Conservation (phyloP, 2,113 vertebrate species). For the Microcebus ravelobensis region DNA sequence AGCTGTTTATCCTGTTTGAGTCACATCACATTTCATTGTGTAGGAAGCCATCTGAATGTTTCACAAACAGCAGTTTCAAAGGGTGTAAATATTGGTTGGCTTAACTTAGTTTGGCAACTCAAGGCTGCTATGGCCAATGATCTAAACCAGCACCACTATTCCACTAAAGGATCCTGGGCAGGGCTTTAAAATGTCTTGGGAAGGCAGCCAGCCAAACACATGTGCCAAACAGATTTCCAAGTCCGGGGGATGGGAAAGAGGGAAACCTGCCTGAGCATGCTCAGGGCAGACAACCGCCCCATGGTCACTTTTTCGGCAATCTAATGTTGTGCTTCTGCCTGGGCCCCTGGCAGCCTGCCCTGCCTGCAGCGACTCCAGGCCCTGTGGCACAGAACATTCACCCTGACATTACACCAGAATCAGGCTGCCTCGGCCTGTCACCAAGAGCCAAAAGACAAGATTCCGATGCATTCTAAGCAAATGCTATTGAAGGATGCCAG, state of each 20-base stretch:
- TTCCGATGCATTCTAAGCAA: not conserved
- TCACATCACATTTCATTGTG: not conserved
- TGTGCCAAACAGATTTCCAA: slow-evolving; percentile 42
- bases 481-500: not conserved
- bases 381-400: not conserved
- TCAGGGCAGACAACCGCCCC: not conserved
- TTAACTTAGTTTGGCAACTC: slow-evolving; percentile 40
- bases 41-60: not conserved
- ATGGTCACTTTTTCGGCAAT: not conserved
- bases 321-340: not conserved
- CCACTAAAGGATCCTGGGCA: not conserved
- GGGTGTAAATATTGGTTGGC: slow-evolving; percentile 49
- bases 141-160: not conserved
- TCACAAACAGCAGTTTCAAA: slow-evolving; percentile 29
- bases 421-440: not conserved
- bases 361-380: not conserved
- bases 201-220: slow-evolving; percentile 30
- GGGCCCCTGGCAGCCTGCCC: not conserved
- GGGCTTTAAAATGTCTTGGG: not conserved
- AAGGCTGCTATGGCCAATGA: not conserved
- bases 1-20: not conserved
- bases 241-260: not conserved
- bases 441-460: slow-evolving; percentile 44
- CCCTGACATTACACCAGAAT: not conserved
- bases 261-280: not conserved